phyloP scores from a whole-genome alignment of 2,888 invertebrate genomes.

The Eilema griseolum region DNA sequence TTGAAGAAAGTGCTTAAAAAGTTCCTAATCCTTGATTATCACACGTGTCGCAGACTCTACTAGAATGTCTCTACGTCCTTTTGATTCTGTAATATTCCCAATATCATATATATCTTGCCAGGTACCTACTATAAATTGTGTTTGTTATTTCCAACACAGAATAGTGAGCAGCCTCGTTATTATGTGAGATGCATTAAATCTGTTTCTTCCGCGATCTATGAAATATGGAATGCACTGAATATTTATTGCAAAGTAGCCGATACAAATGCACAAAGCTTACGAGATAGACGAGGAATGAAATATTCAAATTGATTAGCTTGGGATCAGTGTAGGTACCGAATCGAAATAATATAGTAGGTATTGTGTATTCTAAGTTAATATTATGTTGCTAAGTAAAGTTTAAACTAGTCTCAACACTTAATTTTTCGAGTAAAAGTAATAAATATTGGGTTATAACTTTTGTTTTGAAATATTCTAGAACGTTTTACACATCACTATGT shows the following conservation, averaged over 20 bases:
- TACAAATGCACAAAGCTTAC: conserved; percentile 2
- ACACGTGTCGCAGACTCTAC: too few species aligned
- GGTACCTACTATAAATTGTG: not conserved
- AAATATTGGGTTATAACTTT: too few species aligned
- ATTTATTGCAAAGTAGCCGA: conserved; percentile 4
- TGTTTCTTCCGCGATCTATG: conserved; percentile 17
- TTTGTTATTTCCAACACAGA: not conserved
- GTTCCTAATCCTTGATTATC: too few species aligned
- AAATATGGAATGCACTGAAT: conserved; percentile 12
- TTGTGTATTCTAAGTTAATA: not conserved
- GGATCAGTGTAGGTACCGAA: not conserved
- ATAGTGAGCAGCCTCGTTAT: conserved; percentile 6
- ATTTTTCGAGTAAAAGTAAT: too few species aligned
- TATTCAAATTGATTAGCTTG: not conserved
- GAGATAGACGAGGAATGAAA: not conserved
- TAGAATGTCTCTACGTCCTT: too few species aligned
- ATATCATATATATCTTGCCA: too few species aligned
- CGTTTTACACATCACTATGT: too few species aligned
- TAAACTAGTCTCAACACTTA: not conserved
- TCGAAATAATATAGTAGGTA: not conserved
- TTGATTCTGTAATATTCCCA: too few species aligned
- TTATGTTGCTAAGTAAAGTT: too few species aligned
- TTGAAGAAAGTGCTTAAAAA: too few species aligned
- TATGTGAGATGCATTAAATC: conserved; percentile 22
- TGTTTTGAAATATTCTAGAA: too few species aligned